Evolutionary conservation across 2,797 vertebrate genomes (phyloP), one percentile per base, ranked within the genome.

Genomic region (Distichodus sexfasciatus): DNA sequence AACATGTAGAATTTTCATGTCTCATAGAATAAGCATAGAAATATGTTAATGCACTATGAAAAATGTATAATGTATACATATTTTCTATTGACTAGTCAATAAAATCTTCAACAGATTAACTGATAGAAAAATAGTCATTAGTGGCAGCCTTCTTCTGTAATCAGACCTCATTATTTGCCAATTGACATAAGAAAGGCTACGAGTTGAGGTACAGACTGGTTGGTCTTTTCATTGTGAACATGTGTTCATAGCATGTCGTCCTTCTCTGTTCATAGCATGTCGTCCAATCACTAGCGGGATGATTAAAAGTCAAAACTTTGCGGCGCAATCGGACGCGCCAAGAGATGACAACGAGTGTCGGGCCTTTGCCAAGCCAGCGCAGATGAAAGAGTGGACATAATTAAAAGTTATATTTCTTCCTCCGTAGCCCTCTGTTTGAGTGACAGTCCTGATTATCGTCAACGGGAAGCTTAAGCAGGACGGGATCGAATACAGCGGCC

Each of bases 391-490:
- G 21, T 23, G 31, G 36, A 54, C n/a, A 33, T 76, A 72, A 76
- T 76, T 76, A 76, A 74, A 75, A 70, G 59, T 50, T 73, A 15
- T 54, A 76, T 66, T 73, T 67, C 48, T 57, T 68, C 53, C 68
- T 54, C 59, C 15, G n/a, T 47, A 46, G 21, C 40, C 46, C 15
- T 19, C 33, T 66, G 64, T 75, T 76, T 67, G 69, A 76, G 46
- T 76, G 74, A 76, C 76, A 70, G 38, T 28, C 36, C 48, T 66
- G 62, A 76, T 78, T 76, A 72, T 28, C 62, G 51, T 79, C 72
- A 74, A n/a, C 29, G 38, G 24, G 36, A 46, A 48, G 35, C 54
- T 71, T 58, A 38, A 63, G 64, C 11, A 15, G 4, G 40, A 28
- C 3, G 14, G 66, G 72, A 75, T 66, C 69, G 33, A 72, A 71